Evolutionary conservation across 2,888 invertebrate genomes (phyloP).

Genomic region (Dermolepida albohirtum): DNA sequence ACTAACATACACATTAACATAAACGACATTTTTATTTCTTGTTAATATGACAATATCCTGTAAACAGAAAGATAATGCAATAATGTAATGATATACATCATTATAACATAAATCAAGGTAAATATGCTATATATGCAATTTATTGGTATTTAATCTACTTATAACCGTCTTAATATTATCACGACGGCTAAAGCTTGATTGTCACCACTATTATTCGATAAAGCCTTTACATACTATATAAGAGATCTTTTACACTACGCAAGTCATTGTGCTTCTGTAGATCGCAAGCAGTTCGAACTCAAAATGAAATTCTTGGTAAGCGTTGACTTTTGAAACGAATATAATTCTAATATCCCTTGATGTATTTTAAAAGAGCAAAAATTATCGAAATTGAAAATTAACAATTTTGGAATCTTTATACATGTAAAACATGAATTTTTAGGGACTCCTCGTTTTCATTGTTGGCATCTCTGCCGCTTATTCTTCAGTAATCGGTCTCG

Average conservation of each 20-base stretch:
- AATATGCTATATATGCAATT: conserved; percentile 23
- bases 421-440: not conserved
- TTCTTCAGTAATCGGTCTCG: conserved; percentile 26
- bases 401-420: not conserved
- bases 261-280: conserved; percentile 1
- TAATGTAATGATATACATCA: conserved; percentile 25
- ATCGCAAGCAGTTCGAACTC: not conserved
- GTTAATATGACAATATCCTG: conserved; percentile 19
- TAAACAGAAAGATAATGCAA: conserved; percentile 14
- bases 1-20: not conserved
- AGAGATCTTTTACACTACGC: not conserved
- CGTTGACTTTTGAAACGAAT: not conserved
- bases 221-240: conserved; percentile 8
- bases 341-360: not conserved
- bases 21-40: conserved; percentile 9
- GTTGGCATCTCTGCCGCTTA: conserved; percentile 33
- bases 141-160: not conserved
- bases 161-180: no score
- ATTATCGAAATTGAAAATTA: not conserved
- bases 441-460: conserved; percentile 25
- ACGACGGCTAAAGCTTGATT: no score
- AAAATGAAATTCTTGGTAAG: conserved; percentile 38
- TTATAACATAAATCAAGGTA: conserved; percentile 30
- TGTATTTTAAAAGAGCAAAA: not conserved
- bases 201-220: not conserved